Base-by-base conservation (phyloP, 2,113 vertebrate species). In the Arenaria interpres region DNA sequence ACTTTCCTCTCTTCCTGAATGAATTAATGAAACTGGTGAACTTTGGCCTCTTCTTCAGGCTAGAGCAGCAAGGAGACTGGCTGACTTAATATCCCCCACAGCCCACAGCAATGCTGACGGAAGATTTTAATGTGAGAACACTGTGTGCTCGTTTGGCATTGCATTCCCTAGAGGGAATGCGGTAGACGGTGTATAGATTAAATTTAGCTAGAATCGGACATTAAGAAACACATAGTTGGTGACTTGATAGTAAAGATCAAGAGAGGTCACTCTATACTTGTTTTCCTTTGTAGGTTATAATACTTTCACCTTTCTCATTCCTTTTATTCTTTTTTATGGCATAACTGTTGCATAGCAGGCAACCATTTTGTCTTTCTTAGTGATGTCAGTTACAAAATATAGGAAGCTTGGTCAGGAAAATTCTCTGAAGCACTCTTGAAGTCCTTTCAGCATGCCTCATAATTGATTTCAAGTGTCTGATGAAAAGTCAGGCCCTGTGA, bases 11-110 rank as follows among this genome's bases (percentile, higher is more conserved):
- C 91, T 98, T 97, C 92, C 96, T 96, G 96, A 97, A 96, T 74
- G 95, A 97, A 97, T 98, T 97, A 97, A 96, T 89, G 85, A 97
- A 97, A 94, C 91, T 92, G 92, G 72, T 97, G 97, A 97, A 96
- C 97, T 97, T 94, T 97, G 93, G 89, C 97, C 96, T 93, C 89
- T 96, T 96, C 95, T 96, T 90, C 90, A 94, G 93, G 83, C 84
- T 93, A 71, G 16, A 96, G 89, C 94, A 88, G 91, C 93, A 94
- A 90, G 41, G 71, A 66, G 79, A 77, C 51, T 56, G 82, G 69
- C 90, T 88, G 96, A 89, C 85, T 91, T 91, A 74, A 90, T 92
- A 97, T 95, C 90, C 90, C 46, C 89, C 80, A 88, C 94, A 95
- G 97, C 93, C 84, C 93, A 91, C 84, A 96, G 95, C 83, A 79